A percentile compares a stretch with the other conserved stretches of the same genome.
Evolutionary conservation across 2,797 vertebrate genomes (phyloP).

Genomic region (Cirrhinus molitorella): DNA sequence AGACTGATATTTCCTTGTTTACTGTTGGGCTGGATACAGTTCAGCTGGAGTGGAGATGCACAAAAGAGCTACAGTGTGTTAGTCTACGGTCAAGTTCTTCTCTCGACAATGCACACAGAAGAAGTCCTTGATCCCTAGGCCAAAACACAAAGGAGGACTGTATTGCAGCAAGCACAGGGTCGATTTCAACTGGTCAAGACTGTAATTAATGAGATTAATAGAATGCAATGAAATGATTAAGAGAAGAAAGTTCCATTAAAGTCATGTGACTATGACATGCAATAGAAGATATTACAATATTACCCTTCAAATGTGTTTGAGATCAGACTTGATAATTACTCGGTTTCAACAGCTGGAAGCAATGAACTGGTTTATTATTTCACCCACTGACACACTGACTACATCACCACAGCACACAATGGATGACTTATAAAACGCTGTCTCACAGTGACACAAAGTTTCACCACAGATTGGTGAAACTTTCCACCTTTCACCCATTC

Average conservation of each 20-base stretch:
- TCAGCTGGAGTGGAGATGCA: slow-evolving; percentile 54
- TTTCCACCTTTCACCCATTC: background rate
- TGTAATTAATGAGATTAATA: slow-evolving; percentile 52
- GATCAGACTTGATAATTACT: slow-evolving; percentile 18
- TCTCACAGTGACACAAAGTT: slow-evolving; percentile 4
- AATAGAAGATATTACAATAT: background rate
- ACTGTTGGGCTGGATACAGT: slow-evolving; percentile 38
- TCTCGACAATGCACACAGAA: slow-evolving; percentile 51
- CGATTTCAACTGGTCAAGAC: slow-evolving; percentile 55
- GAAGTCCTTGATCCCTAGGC: slow-evolving; percentile 55
- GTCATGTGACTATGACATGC: background rate
- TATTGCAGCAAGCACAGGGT: slow-evolving; percentile 36
- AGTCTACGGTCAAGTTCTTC: slow-evolving; percentile 58
- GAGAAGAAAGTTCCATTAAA: slow-evolving; percentile 55
- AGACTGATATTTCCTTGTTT: slow-evolving; percentile 49
- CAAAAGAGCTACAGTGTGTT: slow-evolving; percentile 60
- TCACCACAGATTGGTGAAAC: background rate
- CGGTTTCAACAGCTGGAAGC: background rate
- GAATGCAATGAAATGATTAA: slow-evolving; percentile 19
- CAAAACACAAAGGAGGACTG: slow-evolving; percentile 53
- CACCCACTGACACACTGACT: slow-evolving; percentile 9
- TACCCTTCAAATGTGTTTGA: slow-evolving; percentile 1
- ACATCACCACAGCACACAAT: background rate
- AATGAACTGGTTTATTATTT: slow-evolving; percentile 2
- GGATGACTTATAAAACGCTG: background rate